Evolutionary conservation across 1,140 invertebrate species (phyloP).

Genomic region (Drosophila sproati): DNA sequence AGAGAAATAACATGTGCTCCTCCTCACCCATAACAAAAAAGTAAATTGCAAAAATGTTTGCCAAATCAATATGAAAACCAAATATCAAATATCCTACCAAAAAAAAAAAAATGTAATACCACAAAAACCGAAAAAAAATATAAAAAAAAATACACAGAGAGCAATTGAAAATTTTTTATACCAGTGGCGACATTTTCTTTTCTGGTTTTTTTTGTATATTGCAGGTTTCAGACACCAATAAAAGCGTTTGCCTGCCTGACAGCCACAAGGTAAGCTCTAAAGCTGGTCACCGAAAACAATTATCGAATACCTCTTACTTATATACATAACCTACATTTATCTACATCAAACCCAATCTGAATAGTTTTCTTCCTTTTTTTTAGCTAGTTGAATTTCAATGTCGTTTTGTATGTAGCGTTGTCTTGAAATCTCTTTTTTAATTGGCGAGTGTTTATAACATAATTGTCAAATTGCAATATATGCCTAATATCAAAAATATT

Average conservation of each 20-base stretch:
- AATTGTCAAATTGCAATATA: not conserved
- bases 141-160: slow-evolving; percentile 51
- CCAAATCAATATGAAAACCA: slow-evolving; percentile 26
- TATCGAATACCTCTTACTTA: slow-evolving; percentile 28
- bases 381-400: slow-evolving; percentile 3
- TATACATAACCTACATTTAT: slow-evolving; percentile 21
- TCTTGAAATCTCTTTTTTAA: slow-evolving; percentile 2
- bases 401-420: slow-evolving; percentile 17
- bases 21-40: slow-evolving; percentile 36
- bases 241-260: slow-evolving; percentile 85
- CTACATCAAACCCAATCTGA: slow-evolving; percentile 16
- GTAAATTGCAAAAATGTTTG: slow-evolving; percentile 28
- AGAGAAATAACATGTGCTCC: slow-evolving; percentile 57
- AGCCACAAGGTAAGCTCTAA: slow-evolving; percentile 83
- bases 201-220: slow-evolving; percentile 83
- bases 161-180: slow-evolving; percentile 69
- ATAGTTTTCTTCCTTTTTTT: not conserved
- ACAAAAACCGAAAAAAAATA: slow-evolving; percentile 17
- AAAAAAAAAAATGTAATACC: slow-evolving; percentile 27
- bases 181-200: slow-evolving; percentile 82
- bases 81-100: slow-evolving; percentile 14
- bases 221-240: slow-evolving; percentile 84
- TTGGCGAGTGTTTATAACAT: slow-evolving; percentile 21
- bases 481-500: not conserved
- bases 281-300: slow-evolving; percentile 61